Evolutionary conservation across 1,140 invertebrate genomes (phyloP).

Genomic region (Drosophila eugracilis): DNA sequence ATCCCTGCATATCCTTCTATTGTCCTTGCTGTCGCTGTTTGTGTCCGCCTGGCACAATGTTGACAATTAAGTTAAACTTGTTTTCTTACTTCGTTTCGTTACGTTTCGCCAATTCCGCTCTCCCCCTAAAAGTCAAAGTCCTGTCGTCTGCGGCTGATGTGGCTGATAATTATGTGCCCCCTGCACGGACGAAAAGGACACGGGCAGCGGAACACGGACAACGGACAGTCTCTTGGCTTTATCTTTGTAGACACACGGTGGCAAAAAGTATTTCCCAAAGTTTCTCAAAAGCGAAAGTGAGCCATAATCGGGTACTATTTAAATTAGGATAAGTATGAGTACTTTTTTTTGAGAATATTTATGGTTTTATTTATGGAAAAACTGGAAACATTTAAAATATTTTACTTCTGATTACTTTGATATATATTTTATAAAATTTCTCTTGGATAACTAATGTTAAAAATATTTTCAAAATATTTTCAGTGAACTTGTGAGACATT

Average conservation of each 20-base stretch:
- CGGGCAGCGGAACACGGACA: slow-evolving; percentile 3
- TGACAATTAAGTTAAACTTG: slow-evolving; percentile 82
- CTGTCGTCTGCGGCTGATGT: slow-evolving; percentile 72
- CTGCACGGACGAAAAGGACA: slow-evolving; percentile 39
- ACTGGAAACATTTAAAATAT: too few species aligned
- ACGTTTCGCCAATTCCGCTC: slow-evolving; percentile 63
- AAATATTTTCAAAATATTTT: too few species aligned
- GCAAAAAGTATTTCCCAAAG: neutral
- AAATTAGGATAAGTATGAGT: too few species aligned
- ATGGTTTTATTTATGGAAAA: too few species aligned
- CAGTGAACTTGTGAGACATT: slow-evolving; percentile 3
- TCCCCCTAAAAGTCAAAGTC: slow-evolving; percentile 70
- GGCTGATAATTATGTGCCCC: slow-evolving; percentile 79
- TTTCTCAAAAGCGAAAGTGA: neutral
- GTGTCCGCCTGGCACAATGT: slow-evolving; percentile 67
- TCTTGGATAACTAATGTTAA: too few species aligned
- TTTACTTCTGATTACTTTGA: too few species aligned
- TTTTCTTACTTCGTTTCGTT: slow-evolving; percentile 78
- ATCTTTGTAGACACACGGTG: neutral
- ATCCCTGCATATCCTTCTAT: slow-evolving; percentile 12
- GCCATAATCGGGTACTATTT: too few species aligned
- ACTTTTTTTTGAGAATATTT: too few species aligned
- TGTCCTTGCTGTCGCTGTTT: slow-evolving; percentile 33
- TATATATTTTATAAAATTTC: too few species aligned
- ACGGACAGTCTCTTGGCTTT: neutral